Evolutionary conservation across 2,888 invertebrate species (phyloP).

Genomic region (Beris morrisii): DNA sequence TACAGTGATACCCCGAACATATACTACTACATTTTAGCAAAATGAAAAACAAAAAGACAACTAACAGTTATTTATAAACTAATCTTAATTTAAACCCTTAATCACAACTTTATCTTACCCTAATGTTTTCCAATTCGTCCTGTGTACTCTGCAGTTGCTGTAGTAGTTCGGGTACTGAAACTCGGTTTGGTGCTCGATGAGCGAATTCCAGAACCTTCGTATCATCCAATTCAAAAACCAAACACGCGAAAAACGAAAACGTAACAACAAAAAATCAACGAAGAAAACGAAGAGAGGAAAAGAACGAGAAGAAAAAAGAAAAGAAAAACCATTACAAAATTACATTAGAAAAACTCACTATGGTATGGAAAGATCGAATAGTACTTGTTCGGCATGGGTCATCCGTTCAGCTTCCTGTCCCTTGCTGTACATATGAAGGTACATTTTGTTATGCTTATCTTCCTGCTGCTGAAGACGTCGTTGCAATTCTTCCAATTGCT

Average conservation of each 20-base stretch:
- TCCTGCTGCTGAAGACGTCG: constrained; percentile 71
- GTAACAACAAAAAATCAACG: neutral
- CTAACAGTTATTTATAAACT: constrained; percentile 46
- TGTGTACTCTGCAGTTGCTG: constrained; percentile 83
- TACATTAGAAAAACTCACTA: neutral
- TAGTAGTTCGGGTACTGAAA: constrained; percentile 79
- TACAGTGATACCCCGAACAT: neutral
- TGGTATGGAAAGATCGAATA: constrained; percentile 36
- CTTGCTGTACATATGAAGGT: constrained; percentile 81
- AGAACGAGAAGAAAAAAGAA: constrained; percentile 11
- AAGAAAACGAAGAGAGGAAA: neutral
- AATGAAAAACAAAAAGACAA: constrained; percentile 34
- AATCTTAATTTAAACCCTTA: constrained; percentile 35
- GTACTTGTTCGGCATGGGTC: constrained; percentile 70
- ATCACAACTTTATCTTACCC: constrained; percentile 63
- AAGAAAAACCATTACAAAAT: constrained; percentile 14
- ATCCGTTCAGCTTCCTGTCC: constrained; percentile 78
- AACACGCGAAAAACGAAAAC: constrained; percentile 1
- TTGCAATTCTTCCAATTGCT: constrained; percentile 71
- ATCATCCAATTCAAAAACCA: constrained; percentile 1
- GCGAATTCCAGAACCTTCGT: constrained; percentile 57
- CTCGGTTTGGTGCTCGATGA: constrained; percentile 66
- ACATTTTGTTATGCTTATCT: constrained; percentile 72
- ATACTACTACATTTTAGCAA: constrained; percentile 5
- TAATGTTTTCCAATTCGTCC: constrained; percentile 83